Evolutionary conservation across 2,797 vertebrate genomes (phyloP).

Genomic region (Falco biarmicus): DNA sequence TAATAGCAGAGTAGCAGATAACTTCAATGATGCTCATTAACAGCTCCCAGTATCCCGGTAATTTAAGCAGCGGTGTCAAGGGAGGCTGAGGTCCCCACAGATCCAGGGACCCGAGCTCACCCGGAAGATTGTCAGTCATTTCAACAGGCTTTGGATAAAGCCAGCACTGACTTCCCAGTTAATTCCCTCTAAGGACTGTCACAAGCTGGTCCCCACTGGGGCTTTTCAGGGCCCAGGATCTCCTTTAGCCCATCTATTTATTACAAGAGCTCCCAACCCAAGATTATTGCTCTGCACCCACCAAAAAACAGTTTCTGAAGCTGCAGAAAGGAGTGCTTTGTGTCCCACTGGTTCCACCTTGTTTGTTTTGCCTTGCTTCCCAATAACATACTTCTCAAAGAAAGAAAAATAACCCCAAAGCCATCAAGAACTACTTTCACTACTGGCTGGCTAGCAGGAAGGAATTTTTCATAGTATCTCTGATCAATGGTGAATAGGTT

Average conservation of each 20-base stretch:
- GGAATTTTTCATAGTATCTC: not conserved
- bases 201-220: not conserved
- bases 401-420: not conserved
- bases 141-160: slow-evolving; percentile 4
- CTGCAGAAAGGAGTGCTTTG: not conserved
- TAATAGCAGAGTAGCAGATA: not conserved
- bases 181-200: not conserved
- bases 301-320: not conserved
- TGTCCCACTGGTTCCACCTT: accelerated
- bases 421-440: not conserved
- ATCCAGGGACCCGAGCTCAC: not conserved
- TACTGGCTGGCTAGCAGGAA: not conserved
- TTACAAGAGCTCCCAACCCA: not conserved
- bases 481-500: not conserved
- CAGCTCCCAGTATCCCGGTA: not conserved
- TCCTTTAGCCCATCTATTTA: not conserved
- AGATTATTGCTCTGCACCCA: not conserved
- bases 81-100: not conserved
- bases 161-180: not conserved
- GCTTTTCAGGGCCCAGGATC: not conserved
- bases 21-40: not conserved
- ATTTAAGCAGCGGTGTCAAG: not conserved
- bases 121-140: not conserved
- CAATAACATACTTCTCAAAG: not conserved
- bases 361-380: not conserved